Evolutionary conservation across 2,797 vertebrate species (phyloP), one percentile per base, ranked within the genome.

Genomic region (Cheirogaleus major): DNA sequence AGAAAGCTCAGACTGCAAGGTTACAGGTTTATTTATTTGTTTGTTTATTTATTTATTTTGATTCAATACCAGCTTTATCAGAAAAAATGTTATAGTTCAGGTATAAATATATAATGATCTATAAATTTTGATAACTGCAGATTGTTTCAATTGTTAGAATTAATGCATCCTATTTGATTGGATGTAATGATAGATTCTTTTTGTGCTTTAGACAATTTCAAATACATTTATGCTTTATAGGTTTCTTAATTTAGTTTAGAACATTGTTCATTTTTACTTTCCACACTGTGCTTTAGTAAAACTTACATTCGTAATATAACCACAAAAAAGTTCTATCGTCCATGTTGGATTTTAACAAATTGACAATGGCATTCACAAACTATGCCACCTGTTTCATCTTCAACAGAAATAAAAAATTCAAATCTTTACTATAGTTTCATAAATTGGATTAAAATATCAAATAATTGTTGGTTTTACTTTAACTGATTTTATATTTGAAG

Each of bases 401-500:
- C 78, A 6, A 76, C 0, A n/a, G 18, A 20, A 87, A 70, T 7
- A 69, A 85, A 93, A 55, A 30, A 5, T 79, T 52, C 43, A 55
- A 92, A 75, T 18, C 6, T 79, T 69, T n/a, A 59, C 27, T 45
- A 78, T 76, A 45, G 2, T 20, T 89, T 86, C 23, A 41, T 52
- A 4, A 83, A n/a, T 75, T 25, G 12, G 5, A 5, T 69, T 82
- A 25, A 89, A 72, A 55, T 18, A 67, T 30, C 12, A 70, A 92
- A 79, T 27, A 52, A 78, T 20, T 9, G 76, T 89, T 76, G 10
- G 8, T 4, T 50, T 79, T 57, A 78, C 30, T 87, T 86, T 73
- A 88, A 79, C 23, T 59, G n/a, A 61, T 69, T 95, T 93, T 73
- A 32, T 50, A 86, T 92, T 78, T 92, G 41, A 76, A n/a, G 10